Evolutionary conservation across 2,797 vertebrate genomes (phyloP), one percentile per base, ranked within the genome.

Genomic region (Premnoplex brunnescens): DNA sequence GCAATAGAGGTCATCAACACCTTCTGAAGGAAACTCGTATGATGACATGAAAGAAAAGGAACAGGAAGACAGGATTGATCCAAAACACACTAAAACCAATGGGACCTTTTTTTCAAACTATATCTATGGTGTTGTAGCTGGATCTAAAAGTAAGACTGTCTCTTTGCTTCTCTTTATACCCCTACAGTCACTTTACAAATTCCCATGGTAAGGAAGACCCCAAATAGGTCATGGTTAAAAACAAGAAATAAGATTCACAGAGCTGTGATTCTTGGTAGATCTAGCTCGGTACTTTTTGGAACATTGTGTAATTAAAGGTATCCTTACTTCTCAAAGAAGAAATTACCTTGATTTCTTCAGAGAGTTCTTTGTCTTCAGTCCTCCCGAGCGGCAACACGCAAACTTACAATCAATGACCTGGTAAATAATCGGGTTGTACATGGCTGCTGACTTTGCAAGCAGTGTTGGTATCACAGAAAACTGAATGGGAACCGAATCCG

Each of bases 401-500:
- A 97, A 97, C 93, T 98, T 99, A 85, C 98, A 98, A 37, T 98
- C 97, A 17, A 99, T 98, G n/a, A 99, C 97, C 97, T 99, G 99
- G 97, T 99, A 99, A 89, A 99, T 99, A 94, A 99, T 99, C 15
- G 99, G 99, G 96, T 99, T 99, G 97, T 99, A 99, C 99, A 99
- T 99, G 41, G 99, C 98, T 32, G 99, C 98, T 9, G 99, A 99
- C 96, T 99, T 99, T 54, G 99, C 99, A 39, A 99, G 98, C 76
- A 99, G 91, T 0, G 99, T 99, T 23, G 99, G 99, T 43, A 99
- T 64, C 75, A 99, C 98, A 1, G 99, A 99, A 64, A 98, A 97
- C 6, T 98, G 92, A 54, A 99, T 98, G 62, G 99, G 99, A 36
- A 99, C 98, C 0, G 99, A 98, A 91, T 99, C 98, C 0, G 98